phyloP scores from a whole-genome alignment of 2,113 vertebrate species.

The Mionectes macconnelli region DNA sequence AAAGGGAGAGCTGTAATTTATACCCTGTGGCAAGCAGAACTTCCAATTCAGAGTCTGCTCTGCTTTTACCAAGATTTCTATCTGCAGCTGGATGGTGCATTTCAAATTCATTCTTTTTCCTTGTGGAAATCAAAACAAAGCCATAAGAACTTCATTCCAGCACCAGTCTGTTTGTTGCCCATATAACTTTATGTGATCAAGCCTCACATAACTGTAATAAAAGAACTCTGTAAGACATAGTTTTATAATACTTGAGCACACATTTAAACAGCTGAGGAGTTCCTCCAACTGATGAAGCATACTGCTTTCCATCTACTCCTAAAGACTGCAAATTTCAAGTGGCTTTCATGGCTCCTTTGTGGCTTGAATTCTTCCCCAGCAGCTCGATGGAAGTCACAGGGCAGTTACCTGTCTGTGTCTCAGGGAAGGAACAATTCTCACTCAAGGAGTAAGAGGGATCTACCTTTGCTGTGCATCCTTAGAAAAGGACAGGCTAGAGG shows the following conservation, averaged over 20 bases:
- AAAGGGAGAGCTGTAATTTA: not conserved
- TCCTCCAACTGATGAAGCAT: not conserved
- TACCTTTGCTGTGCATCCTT: not conserved
- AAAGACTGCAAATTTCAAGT: not conserved
- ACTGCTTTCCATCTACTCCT: not conserved
- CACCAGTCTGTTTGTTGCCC: slow-evolving; percentile 22
- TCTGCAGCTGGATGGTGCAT: slow-evolving; percentile 30
- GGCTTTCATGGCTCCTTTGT: not conserved
- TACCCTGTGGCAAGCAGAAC: not conserved
- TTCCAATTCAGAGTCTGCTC: not conserved
- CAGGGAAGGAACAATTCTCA: not conserved
- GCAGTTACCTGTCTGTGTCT: not conserved
- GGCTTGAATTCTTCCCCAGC: not conserved
- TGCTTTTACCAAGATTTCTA: slow-evolving; percentile 22
- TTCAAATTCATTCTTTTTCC: slow-evolving; percentile 36
- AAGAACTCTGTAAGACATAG: slow-evolving; percentile 35
- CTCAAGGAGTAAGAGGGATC: not conserved
- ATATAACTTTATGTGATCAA: slow-evolving; percentile 23
- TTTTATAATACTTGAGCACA: slow-evolving; percentile 28
- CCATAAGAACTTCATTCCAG: slow-evolving; percentile 40
- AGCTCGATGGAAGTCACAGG: not conserved
- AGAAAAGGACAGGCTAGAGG: not conserved
- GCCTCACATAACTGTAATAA: slow-evolving; percentile 30
- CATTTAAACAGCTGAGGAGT: not conserved
- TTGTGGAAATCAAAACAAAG: slow-evolving; percentile 37